Conservation (phyloP, 2,797 vertebrate genomes). For the Perodicticus potto region DNA sequence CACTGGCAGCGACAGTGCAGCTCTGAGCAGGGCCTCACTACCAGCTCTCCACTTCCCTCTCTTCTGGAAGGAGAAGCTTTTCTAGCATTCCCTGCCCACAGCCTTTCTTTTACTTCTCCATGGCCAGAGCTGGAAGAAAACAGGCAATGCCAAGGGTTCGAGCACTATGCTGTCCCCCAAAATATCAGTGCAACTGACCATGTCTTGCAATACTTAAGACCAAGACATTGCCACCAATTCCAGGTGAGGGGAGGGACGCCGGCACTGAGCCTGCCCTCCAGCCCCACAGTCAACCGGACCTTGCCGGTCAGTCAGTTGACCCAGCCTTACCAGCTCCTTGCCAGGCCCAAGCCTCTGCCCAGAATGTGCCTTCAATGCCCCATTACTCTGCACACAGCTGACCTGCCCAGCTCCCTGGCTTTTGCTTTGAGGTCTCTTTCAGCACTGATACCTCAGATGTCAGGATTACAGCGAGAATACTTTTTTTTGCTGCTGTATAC, state of each 20-base stretch:
- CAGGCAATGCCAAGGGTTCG: background rate
- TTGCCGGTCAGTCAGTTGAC: too few species aligned
- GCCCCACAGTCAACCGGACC: too few species aligned
- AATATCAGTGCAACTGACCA: too few species aligned
- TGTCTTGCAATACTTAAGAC: background rate
- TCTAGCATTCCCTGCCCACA: background rate
- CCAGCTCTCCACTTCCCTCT: background rate
- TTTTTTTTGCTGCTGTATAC: background rate
- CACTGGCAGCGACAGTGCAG: background rate
- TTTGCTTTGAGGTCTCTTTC: background rate
- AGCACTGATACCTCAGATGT: background rate
- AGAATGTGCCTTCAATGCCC: fast-evolving
- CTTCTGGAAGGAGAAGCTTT: background rate
- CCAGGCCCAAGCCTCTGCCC: background rate
- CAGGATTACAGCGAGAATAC: background rate
- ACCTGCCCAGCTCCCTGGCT: background rate
- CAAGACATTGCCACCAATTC: background rate
- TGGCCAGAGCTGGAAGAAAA: background rate
- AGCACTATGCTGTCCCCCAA: background rate
- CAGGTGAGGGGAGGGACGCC: background rate
- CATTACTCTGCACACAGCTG: background rate
- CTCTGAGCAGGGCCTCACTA: background rate
- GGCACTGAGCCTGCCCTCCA: too few species aligned
- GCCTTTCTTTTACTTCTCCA: background rate
- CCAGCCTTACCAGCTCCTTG: too few species aligned